Percentiles rank a stretch among this genome's conserved stretches.
phyloP scores from a whole-genome alignment of 2,113 vertebrate species.

The Apteryx mantelli region DNA sequence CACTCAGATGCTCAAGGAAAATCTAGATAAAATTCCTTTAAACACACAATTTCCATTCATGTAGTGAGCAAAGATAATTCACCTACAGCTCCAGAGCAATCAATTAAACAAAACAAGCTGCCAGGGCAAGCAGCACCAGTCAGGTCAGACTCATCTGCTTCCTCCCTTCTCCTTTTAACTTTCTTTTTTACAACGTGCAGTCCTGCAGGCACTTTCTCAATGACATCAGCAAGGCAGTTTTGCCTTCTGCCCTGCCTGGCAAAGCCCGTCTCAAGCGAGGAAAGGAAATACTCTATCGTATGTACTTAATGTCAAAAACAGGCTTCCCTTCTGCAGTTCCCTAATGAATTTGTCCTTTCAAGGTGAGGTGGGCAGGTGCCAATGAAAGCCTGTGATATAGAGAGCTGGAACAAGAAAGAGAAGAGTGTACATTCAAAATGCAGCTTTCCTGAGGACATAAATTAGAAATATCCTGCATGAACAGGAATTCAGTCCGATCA shows the following conservation, averaged over 20 bases:
- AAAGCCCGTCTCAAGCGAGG: not conserved
- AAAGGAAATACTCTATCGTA: not conserved
- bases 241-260: not conserved
- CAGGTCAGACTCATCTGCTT: rapidly evolving
- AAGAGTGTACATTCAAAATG: too few relatives aligned
- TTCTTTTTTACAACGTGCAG: not conserved
- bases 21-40: not conserved
- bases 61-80: not conserved
- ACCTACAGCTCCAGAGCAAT: not conserved
- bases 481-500: too few relatives aligned
- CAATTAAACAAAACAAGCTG: rapidly evolving
- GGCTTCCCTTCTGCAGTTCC: not conserved
- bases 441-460: too few relatives aligned
- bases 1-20: not conserved
- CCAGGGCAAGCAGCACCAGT: not conserved
- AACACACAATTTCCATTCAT: not conserved
- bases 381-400: not conserved
- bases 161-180: not conserved
- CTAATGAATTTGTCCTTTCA: not conserved
- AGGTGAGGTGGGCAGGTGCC: not conserved
- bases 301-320: not conserved
- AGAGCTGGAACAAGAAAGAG: too few relatives aligned
- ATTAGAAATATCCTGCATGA: too few relatives aligned
- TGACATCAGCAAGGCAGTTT: not conserved
- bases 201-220: not conserved